Percentiles rank a stretch among this genome's conserved stretches.
Conservation (phyloP, 2,113 vertebrate genomes). For the Poecilia latipinna region DNA sequence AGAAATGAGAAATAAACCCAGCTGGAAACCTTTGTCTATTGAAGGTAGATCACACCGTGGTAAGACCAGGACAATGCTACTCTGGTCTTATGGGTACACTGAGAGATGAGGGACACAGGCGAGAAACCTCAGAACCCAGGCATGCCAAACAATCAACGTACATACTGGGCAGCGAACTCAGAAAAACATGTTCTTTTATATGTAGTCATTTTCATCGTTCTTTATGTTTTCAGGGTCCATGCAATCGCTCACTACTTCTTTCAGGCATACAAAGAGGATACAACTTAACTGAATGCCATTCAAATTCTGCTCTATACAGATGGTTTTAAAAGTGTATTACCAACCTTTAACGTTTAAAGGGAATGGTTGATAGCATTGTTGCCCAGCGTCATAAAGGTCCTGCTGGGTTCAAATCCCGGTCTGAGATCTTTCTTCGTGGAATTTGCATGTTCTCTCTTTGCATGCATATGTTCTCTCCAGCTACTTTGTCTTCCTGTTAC, state of each 20-base stretch:
- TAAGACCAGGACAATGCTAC: conserved; percentile 60
- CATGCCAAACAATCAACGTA: conserved; percentile 41
- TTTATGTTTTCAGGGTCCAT: too few species aligned
- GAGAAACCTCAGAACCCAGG: conserved; percentile 32
- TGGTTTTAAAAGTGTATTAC: background rate
- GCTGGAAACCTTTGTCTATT: conserved; percentile 71
- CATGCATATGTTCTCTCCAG: too few species aligned
- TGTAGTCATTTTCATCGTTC: too few species aligned
- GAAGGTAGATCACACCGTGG: conserved; percentile 74
- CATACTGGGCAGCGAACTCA: conserved; percentile 16
- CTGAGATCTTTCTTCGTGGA: too few species aligned
- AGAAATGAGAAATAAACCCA: conserved; percentile 69
- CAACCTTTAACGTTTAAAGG: background rate
- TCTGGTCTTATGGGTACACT: conserved; percentile 48
- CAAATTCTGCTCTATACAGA: background rate
- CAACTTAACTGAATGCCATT: background rate
- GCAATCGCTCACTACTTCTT: too few species aligned
- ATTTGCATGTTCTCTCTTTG: too few species aligned
- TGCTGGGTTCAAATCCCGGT: background rate
- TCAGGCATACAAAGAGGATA: background rate
- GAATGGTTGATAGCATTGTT: background rate
- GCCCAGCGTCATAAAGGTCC: background rate
- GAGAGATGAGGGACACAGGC: conserved; percentile 45
- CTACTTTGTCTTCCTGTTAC: too few species aligned
- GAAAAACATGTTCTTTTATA: background rate